A percentile compares a stretch with the other conserved stretches of the same genome.
phyloP scores from a whole-genome alignment of 2,888 invertebrate genomes.

The Ptychoptera contaminata region DNA sequence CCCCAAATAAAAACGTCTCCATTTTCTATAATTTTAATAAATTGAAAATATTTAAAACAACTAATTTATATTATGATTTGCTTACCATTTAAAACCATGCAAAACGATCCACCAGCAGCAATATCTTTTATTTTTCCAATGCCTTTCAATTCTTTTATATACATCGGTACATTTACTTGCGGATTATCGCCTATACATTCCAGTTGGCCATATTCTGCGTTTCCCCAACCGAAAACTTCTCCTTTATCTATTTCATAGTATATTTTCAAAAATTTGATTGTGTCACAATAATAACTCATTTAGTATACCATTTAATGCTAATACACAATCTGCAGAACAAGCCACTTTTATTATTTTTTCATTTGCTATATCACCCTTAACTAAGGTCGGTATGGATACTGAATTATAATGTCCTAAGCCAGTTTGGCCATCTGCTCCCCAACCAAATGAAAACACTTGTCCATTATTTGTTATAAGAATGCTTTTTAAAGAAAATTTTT shows the following conservation, averaged over 20 bases:
- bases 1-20: slow-evolving; percentile 90
- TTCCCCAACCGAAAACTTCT: slow-evolving; percentile 94
- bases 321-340: slow-evolving; percentile 68
- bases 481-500: too few relatives aligned
- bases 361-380: slow-evolving; percentile 66
- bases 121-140: slow-evolving; percentile 65
- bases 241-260: slow-evolving; percentile 48
- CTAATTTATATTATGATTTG: slow-evolving; percentile 10
- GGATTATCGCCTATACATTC: slow-evolving; percentile 31
- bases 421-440: slow-evolving; percentile 92
- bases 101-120: slow-evolving; percentile 76
- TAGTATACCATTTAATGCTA: slow-evolving; percentile 64
- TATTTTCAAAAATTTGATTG: neutral
- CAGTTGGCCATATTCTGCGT: slow-evolving; percentile 83
- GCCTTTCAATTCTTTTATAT: slow-evolving; percentile 42
- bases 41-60: slow-evolving; percentile 3
- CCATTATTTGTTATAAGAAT: slow-evolving; percentile 61
- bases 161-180: slow-evolving; percentile 58
- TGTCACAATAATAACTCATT: slow-evolving; percentile 5
- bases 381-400: slow-evolving; percentile 38
- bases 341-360: slow-evolving; percentile 71
- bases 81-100: slow-evolving; percentile 67
- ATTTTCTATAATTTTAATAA: slow-evolving; percentile 49
- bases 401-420: slow-evolving; percentile 57
- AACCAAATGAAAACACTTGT: slow-evolving; percentile 74